Evolutionary conservation across 1,140 invertebrate species (phyloP).

Genomic region (Neodiprion lecontei): DNA sequence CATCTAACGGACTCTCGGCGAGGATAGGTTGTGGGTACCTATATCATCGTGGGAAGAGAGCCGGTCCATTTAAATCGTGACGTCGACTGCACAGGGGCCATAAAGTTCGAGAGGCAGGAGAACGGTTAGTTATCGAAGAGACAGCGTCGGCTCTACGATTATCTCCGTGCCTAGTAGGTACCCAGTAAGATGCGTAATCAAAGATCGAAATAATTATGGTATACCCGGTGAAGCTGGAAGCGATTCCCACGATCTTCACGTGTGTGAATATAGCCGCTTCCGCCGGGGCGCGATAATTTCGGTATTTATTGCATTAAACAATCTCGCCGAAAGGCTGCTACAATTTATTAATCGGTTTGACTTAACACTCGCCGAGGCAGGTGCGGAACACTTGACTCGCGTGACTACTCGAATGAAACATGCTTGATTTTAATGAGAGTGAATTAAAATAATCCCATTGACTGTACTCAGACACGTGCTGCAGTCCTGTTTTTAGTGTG

Average conservation of each 20-base stretch:
- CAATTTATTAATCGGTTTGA: not conserved
- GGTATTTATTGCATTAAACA: not conserved
- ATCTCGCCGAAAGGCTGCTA: not conserved
- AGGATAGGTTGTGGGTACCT: not conserved
- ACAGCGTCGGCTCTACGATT: too few relatives aligned
- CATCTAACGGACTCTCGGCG: not conserved
- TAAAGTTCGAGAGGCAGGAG: too few relatives aligned
- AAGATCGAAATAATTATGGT: too few relatives aligned
- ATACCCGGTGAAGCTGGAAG: too few relatives aligned
- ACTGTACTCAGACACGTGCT: constrained; percentile 1
- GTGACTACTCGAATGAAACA: not conserved
- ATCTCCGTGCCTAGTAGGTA: too few relatives aligned
- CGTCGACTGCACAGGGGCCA: not conserved
- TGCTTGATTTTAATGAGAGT: constrained; percentile 6
- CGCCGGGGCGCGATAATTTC: not conserved
- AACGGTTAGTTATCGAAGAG: too few relatives aligned
- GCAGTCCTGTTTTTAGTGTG: not conserved
- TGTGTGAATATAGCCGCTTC: not conserved
- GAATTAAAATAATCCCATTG: constrained; percentile 7
- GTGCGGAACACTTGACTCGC: not conserved
- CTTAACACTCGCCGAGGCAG: not conserved
- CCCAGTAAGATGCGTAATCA: too few relatives aligned
- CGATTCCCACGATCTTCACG: too few relatives aligned
- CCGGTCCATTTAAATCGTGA: constrained; percentile 10
- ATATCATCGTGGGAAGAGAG: constrained; percentile 1